Percentiles rank a stretch among this genome's conserved stretches.
Evolutionary conservation across 1,140 invertebrate genomes (phyloP).

Genomic region (Eriosoma lanigerum): DNA sequence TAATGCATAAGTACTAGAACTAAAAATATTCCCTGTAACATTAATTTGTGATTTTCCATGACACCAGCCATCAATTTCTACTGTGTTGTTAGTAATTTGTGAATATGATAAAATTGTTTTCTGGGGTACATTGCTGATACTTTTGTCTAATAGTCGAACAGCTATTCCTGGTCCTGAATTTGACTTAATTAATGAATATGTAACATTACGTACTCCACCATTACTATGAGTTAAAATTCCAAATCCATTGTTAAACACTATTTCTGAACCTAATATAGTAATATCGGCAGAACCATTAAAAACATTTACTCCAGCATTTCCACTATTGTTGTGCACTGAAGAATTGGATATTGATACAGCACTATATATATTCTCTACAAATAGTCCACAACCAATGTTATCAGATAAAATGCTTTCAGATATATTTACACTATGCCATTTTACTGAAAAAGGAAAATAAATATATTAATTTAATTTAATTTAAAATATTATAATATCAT

Average conservation of each 20-base stretch:
- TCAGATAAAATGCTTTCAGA: conserved; percentile 48
- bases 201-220: conserved; percentile 87
- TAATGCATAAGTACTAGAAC: conserved; percentile 72
- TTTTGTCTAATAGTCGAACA: conserved; percentile 58
- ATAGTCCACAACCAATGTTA: conserved; percentile 43
- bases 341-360: conserved; percentile 32
- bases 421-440: conserved; percentile 50
- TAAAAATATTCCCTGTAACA: conserved; percentile 82
- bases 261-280: conserved; percentile 85
- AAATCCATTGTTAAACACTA: conserved; percentile 90
- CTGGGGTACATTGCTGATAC: conserved; percentile 13
- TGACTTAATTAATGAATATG: conserved; percentile 73
- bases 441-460: conserved; percentile 4
- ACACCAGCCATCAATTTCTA: conserved; percentile 45
- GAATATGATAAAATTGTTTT: conserved; percentile 48
- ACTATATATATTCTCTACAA: conserved; percentile 47
- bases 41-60: conserved; percentile 64
- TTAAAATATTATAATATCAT: conserved; percentile 28
- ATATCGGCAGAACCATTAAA: conserved; percentile 84
- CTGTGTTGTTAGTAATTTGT: conserved; percentile 35
- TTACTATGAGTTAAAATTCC: conserved; percentile 88
- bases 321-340: conserved; percentile 62
- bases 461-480: neutral
- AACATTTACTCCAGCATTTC: conserved; percentile 85
- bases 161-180: conserved; percentile 85